Conservation (phyloP, 2,113 vertebrate genomes). For the Colaptes auratus region DNA sequence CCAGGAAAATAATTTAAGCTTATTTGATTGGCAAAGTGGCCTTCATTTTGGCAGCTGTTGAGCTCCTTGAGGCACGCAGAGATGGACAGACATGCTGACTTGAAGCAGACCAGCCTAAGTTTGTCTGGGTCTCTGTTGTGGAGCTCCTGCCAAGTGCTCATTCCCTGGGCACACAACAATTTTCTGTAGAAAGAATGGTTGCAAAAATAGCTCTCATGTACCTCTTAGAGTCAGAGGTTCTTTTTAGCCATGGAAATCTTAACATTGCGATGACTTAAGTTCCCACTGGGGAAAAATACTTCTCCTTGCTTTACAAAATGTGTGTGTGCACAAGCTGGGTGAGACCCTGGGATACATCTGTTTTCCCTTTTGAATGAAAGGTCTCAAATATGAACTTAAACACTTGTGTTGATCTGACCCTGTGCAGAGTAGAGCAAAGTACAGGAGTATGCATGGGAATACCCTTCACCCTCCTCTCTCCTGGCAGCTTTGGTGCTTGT, state of each 20-base stretch:
- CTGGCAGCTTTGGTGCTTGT: background rate
- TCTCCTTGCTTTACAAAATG: background rate
- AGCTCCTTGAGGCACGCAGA: background rate
- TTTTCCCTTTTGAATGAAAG: background rate
- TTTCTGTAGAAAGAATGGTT: conserved; percentile 38
- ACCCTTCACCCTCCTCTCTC: background rate
- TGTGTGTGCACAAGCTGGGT: too few relatives aligned
- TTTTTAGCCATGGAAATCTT: conserved; percentile 37
- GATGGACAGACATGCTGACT: background rate
- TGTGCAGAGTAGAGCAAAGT: background rate
- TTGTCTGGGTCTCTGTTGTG: background rate
- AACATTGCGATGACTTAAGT: background rate
- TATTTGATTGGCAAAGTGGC: background rate
- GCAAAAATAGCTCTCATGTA: conserved; percentile 43
- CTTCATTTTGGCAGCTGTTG: background rate
- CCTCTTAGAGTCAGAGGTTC: background rate
- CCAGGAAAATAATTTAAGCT: background rate
- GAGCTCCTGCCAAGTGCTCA: background rate
- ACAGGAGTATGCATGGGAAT: background rate
- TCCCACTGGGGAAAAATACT: conserved; percentile 15
- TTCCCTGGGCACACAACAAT: background rate
- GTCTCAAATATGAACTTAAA: conserved; percentile 3
- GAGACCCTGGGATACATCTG: background rate
- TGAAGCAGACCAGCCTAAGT: background rate
- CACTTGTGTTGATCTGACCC: background rate